Base-by-base conservation (phyloP, 2,113 vertebrate species). In the Phyllostomus discolor region DNA sequence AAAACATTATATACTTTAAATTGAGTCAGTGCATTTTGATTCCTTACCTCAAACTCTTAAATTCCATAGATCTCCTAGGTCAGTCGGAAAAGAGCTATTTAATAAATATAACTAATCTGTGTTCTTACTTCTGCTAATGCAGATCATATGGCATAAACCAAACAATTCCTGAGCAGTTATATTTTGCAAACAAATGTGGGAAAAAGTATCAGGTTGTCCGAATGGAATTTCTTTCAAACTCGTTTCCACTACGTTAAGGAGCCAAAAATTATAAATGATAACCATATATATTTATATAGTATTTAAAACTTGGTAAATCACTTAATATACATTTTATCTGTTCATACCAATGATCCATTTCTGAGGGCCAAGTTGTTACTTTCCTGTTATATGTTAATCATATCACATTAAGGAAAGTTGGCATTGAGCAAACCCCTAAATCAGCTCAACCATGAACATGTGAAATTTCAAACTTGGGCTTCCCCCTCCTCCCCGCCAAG, bases 1-100 rank as follows among this genome's bases (percentile, higher is more conserved):
- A 94, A 96, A 57, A 3, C 94, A 82, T 67, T 96, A 69, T 14
- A 35, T 79, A 57, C 11, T 83, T 89, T 38, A 57, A 96, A 93
- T 24, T 8, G 20, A 80, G 7, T 15, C n/a, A 72, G 52, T 95
- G 70, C 15, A 35, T 76, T 97, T 95, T 59, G 5, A 72, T 95
- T 91, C 6, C 43, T 90, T 91, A 66, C 38, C 26, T 85, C 9
- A 43, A 80, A 82, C 16, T 69, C 2, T 50, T 76, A 80, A 92
- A 91, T 85, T 72, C 14, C n/a, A 12, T 43, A 59, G 8, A 1
- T 80, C 91, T 92, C 50, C 87, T 85, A 83, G 73, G 8, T 19
- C 54, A n/a, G 8, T 43, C 48, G 88, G 57, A 28, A 89, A 94
- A 80, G 10, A 64, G 41, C 59, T 15, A 64, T 57, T 84, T 67